Evolutionary conservation across 1,140 invertebrate species (phyloP), one percentile per base, ranked within the genome.

Genomic region (Amphibalanus amphitrite): DNA sequence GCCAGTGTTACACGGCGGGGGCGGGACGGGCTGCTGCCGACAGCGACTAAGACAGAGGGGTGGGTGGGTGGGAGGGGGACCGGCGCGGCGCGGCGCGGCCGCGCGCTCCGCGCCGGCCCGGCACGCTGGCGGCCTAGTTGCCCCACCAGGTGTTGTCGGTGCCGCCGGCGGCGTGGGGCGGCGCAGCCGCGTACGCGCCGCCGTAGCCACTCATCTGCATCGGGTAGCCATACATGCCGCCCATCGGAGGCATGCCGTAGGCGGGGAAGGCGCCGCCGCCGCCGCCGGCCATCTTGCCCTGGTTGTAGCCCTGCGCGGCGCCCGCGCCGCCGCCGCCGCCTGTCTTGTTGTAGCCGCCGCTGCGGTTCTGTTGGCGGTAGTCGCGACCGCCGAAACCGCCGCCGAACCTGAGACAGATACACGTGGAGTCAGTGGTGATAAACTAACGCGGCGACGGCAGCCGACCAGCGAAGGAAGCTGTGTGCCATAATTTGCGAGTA

Each of bases 331-430:
- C 47, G 20, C 47, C 47, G 47, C 47, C 47, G 47, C 70, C 70
- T 73, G 80, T 82, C 71, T 84, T 80, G 70, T 77, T 78, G 47
- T 59, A 59, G 17, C 47, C 47, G 47, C 47, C 47, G 47, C 47
- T 59, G 6, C 79, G 75, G 77, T 82, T 81, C 75, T 91, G 90
- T 72, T 83, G 81, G 80, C 93, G 90, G 82, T 93, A 95, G 88
- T 95, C 93, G 74, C 91, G 84, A 10, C 90, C 89, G 68, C 90
- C 90, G 81, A 95, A 95, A 28, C 88, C 89, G 71, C 79, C 78
- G 71, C 78, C 78, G 33, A 75, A 71, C 25, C 47, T 59, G 47
- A 13, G 6, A 38, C 33, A 38, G 33, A 38, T 4, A 38, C 33
- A 38, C 33, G 33, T 38, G 15, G 4, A 38, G 33, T 15, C 33